Evolutionary conservation across 2,113 vertebrate genomes (phyloP), one percentile per base, ranked within the genome.

Genomic region (Benitochromis conjunctus): DNA sequence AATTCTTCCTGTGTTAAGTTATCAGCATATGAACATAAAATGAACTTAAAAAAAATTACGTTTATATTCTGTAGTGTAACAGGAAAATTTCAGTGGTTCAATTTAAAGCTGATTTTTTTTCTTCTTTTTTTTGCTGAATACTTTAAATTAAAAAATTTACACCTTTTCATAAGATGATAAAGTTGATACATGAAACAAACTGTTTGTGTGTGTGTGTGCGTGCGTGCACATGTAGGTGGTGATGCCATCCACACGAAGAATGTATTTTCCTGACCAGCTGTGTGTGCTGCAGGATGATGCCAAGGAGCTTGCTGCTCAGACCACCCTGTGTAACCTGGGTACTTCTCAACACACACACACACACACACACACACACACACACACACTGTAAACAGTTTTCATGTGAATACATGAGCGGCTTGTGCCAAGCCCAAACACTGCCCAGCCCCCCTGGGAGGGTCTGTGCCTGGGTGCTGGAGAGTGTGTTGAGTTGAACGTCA

Each of bases 301-400:
- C 87, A 99, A 98, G 93, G 98, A 99, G 82, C 90, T 99, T 87
- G 98, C 98, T 78, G 98, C 98, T 19, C 97, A 98, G 89, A 97
- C 97, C 86, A 95, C 97, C 0, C 96, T 99, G 85, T 93, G 81
- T 84, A 92, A 76, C 62, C 87, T 93, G 26, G 92, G 91, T 88
- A 86, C 38, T 13, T 6, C 5, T 18, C 11, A 19, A 7, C 53
- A 57, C 76, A 69, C 84, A 77, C 76, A 81, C 34, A 82, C 64
- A 83, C 58, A 56, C 84, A 83, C 46, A 66, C 36, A 71, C 55
- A 82, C 18, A 64, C n/a, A 41, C 29, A 31, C 38, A 57, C 26
- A 53, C n/a, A 21, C 60, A 41, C 19, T 2, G 3, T 55, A 55
- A 55, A 55, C 5, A 21, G 29, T 60, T 60, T 19, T 34, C 29